phyloP scores from a whole-genome alignment of 2,888 invertebrate species.

The Phengaris alcon region DNA sequence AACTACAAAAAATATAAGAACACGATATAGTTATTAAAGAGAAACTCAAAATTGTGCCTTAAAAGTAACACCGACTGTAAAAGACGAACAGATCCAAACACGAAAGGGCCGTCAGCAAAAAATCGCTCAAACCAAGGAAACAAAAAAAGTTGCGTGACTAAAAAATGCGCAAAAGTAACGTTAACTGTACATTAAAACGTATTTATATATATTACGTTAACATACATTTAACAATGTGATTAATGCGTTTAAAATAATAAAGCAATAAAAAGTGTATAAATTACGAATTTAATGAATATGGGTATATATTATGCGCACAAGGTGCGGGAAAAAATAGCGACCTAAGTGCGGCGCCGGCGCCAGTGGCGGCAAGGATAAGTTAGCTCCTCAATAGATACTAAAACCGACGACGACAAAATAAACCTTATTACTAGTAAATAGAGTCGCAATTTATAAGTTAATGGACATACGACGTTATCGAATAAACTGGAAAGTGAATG shows the following conservation, averaged over 20 bases:
- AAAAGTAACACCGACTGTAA: background rate
- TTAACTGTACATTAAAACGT: conserved; percentile 1
- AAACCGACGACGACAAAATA: conserved; percentile 42
- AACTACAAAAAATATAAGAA: background rate
- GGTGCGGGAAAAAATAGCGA: conserved; percentile 72
- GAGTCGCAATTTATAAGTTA: conserved; percentile 43
- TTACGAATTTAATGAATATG: conserved; percentile 68
- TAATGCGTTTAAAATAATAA: conserved; percentile 18
- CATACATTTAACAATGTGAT: conserved; percentile 18
- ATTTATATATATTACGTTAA: background rate
- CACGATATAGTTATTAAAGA: background rate
- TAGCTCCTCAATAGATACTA: conserved; percentile 53
- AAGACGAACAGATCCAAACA: background rate
- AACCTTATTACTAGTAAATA: conserved; percentile 45
- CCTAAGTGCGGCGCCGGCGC: conserved; percentile 69
- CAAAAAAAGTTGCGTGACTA: conserved; percentile 7
- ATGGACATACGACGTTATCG: conserved; percentile 52
- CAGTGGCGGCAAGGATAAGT: conserved; percentile 62
- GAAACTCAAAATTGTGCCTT: background rate
- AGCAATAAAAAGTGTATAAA: conserved; percentile 56
- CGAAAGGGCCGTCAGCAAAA: background rate
- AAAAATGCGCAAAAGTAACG: conserved; percentile 1
- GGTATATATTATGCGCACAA: conserved; percentile 61
- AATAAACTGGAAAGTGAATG: conserved; percentile 57
- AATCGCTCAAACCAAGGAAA: background rate